phyloP scores from a whole-genome alignment of 2,113 vertebrate species.

The Nipponia nippon region DNA sequence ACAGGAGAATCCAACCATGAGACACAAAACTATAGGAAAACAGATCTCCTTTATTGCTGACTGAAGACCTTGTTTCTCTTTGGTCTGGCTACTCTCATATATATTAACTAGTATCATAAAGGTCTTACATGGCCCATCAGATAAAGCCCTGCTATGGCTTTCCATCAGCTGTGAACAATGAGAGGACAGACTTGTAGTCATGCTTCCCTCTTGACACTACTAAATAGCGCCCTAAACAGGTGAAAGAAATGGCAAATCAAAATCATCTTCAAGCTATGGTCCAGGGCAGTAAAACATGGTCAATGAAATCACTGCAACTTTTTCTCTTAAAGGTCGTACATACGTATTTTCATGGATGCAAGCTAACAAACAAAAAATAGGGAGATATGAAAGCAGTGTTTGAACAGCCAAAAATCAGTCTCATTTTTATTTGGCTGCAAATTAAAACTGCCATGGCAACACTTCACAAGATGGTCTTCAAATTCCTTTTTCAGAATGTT shows the following conservation, averaged over 20 bases:
- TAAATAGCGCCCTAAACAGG: background rate
- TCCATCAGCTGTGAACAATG: background rate
- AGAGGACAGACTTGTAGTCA: background rate
- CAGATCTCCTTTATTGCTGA: background rate
- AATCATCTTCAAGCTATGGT: background rate
- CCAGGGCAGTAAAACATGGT: background rate
- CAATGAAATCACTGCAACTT: background rate
- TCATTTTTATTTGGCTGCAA: background rate
- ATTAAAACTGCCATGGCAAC: background rate
- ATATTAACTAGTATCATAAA: background rate
- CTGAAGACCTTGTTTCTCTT: background rate
- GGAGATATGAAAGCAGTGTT: background rate
- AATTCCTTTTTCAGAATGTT: background rate
- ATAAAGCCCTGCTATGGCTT: background rate
- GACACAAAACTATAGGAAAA: background rate
- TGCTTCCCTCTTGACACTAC: background rate
- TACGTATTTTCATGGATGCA: background rate
- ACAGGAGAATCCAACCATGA: background rate
- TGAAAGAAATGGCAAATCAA: background rate
- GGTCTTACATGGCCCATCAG: background rate
- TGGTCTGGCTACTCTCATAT: background rate
- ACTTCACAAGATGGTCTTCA: background rate
- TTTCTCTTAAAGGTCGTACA: background rate
- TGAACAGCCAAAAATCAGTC: background rate
- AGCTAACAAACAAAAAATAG: background rate